phyloP scores from a whole-genome alignment of 1,140 invertebrate species.

The Brachystomella parvula region DNA sequence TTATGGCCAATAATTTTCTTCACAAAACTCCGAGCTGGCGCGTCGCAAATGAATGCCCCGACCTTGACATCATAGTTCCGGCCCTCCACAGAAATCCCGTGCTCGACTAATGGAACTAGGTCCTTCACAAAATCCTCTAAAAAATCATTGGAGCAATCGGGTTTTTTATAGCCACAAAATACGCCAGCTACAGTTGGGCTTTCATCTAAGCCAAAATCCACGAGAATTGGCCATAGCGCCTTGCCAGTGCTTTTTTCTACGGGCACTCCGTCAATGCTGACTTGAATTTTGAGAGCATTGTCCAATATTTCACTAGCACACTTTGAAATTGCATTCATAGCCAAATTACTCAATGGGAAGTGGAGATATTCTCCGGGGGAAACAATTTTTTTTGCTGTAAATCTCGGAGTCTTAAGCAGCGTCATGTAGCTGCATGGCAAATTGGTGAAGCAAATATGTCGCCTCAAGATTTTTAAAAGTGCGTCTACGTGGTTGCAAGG shows the following conservation, averaged over 20 bases:
- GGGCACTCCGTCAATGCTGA: constrained; percentile 38
- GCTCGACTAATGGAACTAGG: constrained; percentile 17
- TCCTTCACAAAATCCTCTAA: constrained; percentile 36
- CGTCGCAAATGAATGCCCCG: constrained; percentile 41
- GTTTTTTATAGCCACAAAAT: constrained; percentile 37
- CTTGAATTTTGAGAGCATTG: constrained; percentile 23
- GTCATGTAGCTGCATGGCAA: constrained; percentile 15
- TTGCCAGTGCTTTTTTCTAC: constrained; percentile 27
- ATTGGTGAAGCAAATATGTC: neutral
- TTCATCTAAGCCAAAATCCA: constrained; percentile 1
- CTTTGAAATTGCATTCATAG: neutral
- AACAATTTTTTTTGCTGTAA: constrained; percentile 12
- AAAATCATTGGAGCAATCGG: constrained; percentile 22
- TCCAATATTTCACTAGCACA: neutral
- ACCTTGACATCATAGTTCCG: constrained; percentile 12
- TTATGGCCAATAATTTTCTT: constrained; percentile 40
- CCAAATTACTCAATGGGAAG: constrained; percentile 18
- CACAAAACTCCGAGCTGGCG: constrained; percentile 43
- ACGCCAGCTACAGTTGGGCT: constrained; percentile 33
- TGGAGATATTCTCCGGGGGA: constrained; percentile 23
- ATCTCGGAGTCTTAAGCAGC: constrained; percentile 23
- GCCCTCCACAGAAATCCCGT: constrained; percentile 7
- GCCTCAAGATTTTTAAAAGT: constrained; percentile 13
- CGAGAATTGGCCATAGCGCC: constrained; percentile 35
- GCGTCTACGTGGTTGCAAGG: neutral